Conservation (phyloP, 2,888 invertebrate genomes). For the Ceraclea dissimilis region DNA sequence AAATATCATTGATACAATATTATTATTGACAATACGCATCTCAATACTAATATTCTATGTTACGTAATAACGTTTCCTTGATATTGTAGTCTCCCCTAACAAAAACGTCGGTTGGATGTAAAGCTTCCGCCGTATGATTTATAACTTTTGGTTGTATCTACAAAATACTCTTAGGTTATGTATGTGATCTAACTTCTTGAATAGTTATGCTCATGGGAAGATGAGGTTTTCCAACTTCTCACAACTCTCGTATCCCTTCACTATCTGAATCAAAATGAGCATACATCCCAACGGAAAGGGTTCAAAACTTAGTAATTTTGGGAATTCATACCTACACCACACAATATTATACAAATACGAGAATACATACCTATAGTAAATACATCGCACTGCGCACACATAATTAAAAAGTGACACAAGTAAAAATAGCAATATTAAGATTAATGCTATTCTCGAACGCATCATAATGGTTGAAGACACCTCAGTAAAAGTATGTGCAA, state of each 20-base stretch:
- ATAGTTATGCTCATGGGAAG: conserved; percentile 5
- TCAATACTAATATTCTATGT: too few relatives aligned
- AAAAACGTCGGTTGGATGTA: background rate
- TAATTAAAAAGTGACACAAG: too few relatives aligned
- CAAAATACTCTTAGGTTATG: background rate
- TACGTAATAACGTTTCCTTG: too few relatives aligned
- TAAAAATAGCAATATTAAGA: too few relatives aligned
- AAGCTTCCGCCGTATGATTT: conserved; percentile 13
- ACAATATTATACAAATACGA: background rate
- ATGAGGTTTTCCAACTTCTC: conserved; percentile 4
- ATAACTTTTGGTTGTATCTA: conserved; percentile 5
- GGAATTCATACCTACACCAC: background rate
- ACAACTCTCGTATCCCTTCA: conserved; percentile 5
- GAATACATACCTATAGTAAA: too few relatives aligned
- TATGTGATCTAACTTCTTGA: conserved; percentile 9
- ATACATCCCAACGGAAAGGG: background rate
- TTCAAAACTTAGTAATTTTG: background rate
- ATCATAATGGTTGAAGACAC: too few relatives aligned
- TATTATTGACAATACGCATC: too few relatives aligned
- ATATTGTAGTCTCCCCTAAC: too few relatives aligned
- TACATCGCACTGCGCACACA: too few relatives aligned
- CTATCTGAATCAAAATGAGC: conserved; percentile 8
- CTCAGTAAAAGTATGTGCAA: too few relatives aligned
- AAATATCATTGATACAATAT: too few relatives aligned
- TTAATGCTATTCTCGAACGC: too few relatives aligned